A percentile compares a stretch with the other conserved stretches of the same genome.
Conservation (phyloP, 2,888 invertebrate species). For the Athrips mouffetella region DNA sequence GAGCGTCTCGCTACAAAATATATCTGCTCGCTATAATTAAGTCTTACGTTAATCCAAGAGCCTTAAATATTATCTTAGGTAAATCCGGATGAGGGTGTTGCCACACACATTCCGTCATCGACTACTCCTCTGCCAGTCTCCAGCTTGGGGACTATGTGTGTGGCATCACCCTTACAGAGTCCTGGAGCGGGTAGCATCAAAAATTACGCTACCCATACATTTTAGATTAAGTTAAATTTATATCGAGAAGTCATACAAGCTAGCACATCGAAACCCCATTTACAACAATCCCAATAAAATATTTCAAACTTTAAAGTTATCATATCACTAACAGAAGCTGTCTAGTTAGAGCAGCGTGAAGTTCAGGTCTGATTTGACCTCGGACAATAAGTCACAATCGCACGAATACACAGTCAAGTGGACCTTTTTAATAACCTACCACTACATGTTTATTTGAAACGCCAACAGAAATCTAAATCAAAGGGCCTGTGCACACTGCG, state of each 20-base stretch:
- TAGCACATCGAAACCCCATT: neutral
- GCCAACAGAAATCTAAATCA: too few relatives aligned
- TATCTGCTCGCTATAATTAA: slow-evolving; percentile 48
- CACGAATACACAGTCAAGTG: too few relatives aligned
- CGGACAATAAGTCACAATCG: too few relatives aligned
- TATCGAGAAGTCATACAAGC: neutral
- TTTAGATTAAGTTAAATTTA: neutral
- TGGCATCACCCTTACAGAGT: neutral
- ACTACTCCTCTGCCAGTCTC: neutral
- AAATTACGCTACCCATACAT: neutral
- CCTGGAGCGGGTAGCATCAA: slow-evolving; percentile 3
- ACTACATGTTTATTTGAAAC: too few relatives aligned
- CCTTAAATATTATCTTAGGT: slow-evolving; percentile 38
- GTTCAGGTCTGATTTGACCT: too few relatives aligned
- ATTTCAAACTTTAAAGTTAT: neutral
- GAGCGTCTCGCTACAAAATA: slow-evolving; percentile 48
- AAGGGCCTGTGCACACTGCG: too few relatives aligned
- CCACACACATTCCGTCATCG: neutral
- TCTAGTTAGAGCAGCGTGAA: neutral
- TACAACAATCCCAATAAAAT: neutral
- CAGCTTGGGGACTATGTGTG: neutral
- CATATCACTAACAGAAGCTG: neutral
- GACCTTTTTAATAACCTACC: too few relatives aligned
- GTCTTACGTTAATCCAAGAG: slow-evolving; percentile 42
- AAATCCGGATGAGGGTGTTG: slow-evolving; percentile 9